Evolutionary conservation across 35 echinoderm and acorn worm genomes (phyloP), one percentile per base, ranked within the genome.

Genomic region (Patiria miniata): DNA sequence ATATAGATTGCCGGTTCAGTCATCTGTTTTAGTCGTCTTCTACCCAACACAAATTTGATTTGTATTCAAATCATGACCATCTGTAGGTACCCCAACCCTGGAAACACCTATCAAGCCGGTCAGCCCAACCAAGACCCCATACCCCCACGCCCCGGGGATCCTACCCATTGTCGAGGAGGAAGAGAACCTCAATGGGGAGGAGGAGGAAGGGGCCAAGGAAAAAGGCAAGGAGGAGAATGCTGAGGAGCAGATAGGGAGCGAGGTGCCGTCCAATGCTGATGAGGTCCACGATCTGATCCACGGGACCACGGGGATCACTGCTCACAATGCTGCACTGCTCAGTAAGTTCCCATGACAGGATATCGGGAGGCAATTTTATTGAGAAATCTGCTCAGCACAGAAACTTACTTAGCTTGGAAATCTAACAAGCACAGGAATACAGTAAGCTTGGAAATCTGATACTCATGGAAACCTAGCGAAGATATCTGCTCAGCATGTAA

Each of bases 111-210:
- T 80, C 52, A 90, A 90, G 85, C 50, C 91, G 36, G 47, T 90
- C 36, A 94, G 90, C 81, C 95, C 92, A 1, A 88, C 88, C 86
- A 90, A 94, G 85, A 90, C 93, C 2, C 82, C 91, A 28, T 89
- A 86, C 80, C 85, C 89, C 5, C 88, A 90, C 39, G 59, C 65
- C 26, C 51, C 85, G 44, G 92, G 92, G 16, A 87, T 94, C 38
- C 88, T 93, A 15, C 87, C 93, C 21, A 88, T 93, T 7, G 93
- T 90, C 14, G 95, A 94, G 47, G 95, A 97, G 57, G 95, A 97
- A 80, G 95, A 94, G 28, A 52, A 23, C 14, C 19, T 17, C 16
- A 18, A 12, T 53, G 80, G 52, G 15, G 76, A 79, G 8, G 78
- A 80, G 12, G 80, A 83, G 58, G 52, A 86, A 29, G 54, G 61